phyloP scores from a whole-genome alignment of 1,140 invertebrate species.

The Lerema accius region DNA sequence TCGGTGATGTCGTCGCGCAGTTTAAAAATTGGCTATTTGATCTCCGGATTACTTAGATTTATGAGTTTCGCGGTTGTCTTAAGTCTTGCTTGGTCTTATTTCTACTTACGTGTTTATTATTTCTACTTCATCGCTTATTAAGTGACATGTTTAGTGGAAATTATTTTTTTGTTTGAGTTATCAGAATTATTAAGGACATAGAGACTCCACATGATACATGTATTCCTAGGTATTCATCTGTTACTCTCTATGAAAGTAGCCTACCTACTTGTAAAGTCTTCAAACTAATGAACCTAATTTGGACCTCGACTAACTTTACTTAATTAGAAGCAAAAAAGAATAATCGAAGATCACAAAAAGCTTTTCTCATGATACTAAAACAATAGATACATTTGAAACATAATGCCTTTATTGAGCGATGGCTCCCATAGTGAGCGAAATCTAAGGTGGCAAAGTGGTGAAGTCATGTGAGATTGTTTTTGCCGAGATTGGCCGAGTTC shows the following conservation, averaged over 20 bases:
- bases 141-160: neutral
- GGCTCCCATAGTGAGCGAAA: slow-evolving; percentile 27
- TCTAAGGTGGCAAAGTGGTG: slow-evolving; percentile 12
- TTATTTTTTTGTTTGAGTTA: too few species aligned
- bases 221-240: too few species aligned
- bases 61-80: neutral
- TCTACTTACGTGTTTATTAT: neutral
- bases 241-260: too few species aligned
- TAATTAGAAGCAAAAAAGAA: too few species aligned
- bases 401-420: slow-evolving; percentile 33
- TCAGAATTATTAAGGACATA: too few species aligned
- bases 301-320: too few species aligned
- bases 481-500: slow-evolving; percentile 33
- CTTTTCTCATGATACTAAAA: neutral
- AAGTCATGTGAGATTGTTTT: slow-evolving; percentile 39
- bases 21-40: slow-evolving; percentile 39
- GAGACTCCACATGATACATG: too few species aligned
- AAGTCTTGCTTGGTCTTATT: neutral
- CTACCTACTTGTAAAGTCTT: too few species aligned
- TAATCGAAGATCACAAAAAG: neutral
- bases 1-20: slow-evolving; percentile 56
- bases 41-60: slow-evolving; percentile 12
- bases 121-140: neutral
- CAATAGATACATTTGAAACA: slow-evolving; percentile 23
- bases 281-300: too few species aligned